Percentiles rank a stretch among this genome's conserved stretches.
phyloP scores from a whole-genome alignment of 1,140 invertebrate species.

The Amyelois transitella region DNA sequence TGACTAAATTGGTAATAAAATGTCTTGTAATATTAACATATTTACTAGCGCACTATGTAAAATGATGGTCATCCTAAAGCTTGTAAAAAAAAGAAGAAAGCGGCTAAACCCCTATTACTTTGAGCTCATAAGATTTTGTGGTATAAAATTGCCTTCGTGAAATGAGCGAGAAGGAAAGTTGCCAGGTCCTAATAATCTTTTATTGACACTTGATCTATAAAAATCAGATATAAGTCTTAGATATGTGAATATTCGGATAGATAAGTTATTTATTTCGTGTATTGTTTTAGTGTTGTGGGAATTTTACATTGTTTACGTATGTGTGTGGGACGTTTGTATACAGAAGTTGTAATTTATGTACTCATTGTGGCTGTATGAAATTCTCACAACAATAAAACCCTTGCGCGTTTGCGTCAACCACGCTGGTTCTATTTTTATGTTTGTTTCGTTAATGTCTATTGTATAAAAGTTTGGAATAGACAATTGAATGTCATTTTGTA shows the following conservation, averaged over 20 bases:
- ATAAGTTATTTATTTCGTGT: neutral
- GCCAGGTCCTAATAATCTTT: neutral
- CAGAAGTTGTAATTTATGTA: too few species aligned
- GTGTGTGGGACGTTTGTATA: neutral
- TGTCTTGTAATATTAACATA: too few species aligned
- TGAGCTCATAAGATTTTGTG: neutral
- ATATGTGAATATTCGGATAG: neutral
- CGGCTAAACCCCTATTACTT: too few species aligned
- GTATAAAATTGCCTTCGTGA: neutral
- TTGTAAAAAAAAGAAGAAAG: too few species aligned
- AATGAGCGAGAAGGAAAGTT: neutral
- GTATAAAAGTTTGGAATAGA: neutral
- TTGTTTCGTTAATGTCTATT: conserved; percentile 3
- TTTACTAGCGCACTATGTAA: too few species aligned
- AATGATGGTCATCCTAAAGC: too few species aligned
- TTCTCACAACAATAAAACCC: neutral
- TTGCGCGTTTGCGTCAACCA: too few species aligned
- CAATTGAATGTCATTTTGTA: conserved; percentile 1
- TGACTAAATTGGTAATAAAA: too few species aligned
- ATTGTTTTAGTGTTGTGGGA: neutral
- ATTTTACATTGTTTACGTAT: neutral
- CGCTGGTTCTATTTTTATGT: neutral
- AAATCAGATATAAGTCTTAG: too few species aligned
- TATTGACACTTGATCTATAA: too few species aligned
- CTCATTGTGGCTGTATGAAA: neutral